Percentiles rank a stretch among this genome's conserved stretches.
These are phyloP conservation scores for Metopolophium dirhodum DNA, from an alignment of 1,140 invertebrate species.

Conservation along the genomic window DNA sequence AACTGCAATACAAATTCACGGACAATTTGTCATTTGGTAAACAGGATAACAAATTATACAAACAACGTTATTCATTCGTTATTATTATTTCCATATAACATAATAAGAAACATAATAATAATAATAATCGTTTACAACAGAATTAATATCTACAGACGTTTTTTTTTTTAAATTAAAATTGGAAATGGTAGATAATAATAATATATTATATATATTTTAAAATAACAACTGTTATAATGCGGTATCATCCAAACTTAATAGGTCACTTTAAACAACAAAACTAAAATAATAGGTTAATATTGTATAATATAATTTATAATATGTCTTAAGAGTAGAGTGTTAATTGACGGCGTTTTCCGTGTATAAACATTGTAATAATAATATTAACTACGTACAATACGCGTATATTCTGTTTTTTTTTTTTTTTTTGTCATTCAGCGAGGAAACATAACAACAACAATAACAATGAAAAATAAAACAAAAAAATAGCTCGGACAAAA, in stretches of 20 bases:
- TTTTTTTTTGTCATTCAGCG: neutral
- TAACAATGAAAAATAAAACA: neutral
- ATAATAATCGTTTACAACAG: neutral
- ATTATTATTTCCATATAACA: conserved; percentile 18
- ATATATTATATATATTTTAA: neutral
- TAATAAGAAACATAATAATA: neutral
- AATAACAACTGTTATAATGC: neutral
- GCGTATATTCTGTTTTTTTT: neutral
- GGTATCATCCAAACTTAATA: conserved; percentile 2
- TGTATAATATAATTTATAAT: neutral
- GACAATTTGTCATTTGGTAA: neutral
- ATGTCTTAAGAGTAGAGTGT: neutral
- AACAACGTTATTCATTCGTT: neutral
- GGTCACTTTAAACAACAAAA: neutral
- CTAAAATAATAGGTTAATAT: neutral
- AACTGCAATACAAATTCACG: neutral
- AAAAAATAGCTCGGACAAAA: neutral
- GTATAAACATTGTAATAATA: neutral
- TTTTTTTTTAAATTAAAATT: neutral
- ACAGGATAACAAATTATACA: neutral
- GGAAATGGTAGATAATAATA: neutral
- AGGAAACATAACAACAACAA: neutral
- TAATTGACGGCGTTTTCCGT: conserved; percentile 31
- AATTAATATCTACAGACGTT: neutral
- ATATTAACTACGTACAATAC: neutral